phyloP scores from a whole-genome alignment of 2,888 invertebrate species.

The Ochropleura leucogaster region DNA sequence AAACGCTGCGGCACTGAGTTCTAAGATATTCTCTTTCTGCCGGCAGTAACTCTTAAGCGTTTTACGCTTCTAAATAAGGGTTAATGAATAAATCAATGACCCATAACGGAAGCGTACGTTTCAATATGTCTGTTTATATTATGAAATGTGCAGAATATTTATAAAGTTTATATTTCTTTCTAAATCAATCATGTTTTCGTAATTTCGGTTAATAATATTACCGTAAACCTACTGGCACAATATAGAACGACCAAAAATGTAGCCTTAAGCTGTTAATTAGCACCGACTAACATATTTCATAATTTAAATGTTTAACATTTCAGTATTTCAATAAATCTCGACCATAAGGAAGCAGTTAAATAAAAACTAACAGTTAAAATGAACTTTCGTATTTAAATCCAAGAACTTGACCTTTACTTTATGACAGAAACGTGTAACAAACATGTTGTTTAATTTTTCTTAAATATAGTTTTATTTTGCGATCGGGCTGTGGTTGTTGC shows the following conservation, averaged over 20 bases:
- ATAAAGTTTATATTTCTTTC: neutral
- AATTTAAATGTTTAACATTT: slow-evolving; percentile 17
- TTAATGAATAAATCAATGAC: slow-evolving; percentile 30
- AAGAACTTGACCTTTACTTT: slow-evolving; percentile 64
- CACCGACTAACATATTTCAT: slow-evolving; percentile 14
- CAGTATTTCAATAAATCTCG: slow-evolving; percentile 10
- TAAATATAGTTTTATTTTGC: slow-evolving; percentile 20
- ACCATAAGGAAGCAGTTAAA: slow-evolving; percentile 50
- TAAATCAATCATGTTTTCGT: slow-evolving; percentile 13
- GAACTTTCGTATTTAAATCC: slow-evolving; percentile 51
- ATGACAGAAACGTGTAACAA: slow-evolving; percentile 39
- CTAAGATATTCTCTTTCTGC: slow-evolving; percentile 15
- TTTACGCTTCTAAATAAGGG: slow-evolving; percentile 26
- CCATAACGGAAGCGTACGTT: slow-evolving; percentile 24
- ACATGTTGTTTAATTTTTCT: slow-evolving; percentile 36
- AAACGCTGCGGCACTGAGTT: neutral
- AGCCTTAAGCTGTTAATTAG: neutral
- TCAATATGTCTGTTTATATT: slow-evolving; percentile 31
- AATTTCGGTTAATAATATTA: neutral
- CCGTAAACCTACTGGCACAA: slow-evolving; percentile 11
- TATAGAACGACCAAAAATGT: slow-evolving; percentile 1
- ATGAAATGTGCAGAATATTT: slow-evolving; percentile 22
- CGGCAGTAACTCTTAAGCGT: slow-evolving; percentile 17
- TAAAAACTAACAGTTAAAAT: slow-evolving; percentile 23
- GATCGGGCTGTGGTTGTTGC: neutral